phyloP scores from a whole-genome alignment of 2,113 vertebrate genomes.

The Rissa tridactyla region DNA sequence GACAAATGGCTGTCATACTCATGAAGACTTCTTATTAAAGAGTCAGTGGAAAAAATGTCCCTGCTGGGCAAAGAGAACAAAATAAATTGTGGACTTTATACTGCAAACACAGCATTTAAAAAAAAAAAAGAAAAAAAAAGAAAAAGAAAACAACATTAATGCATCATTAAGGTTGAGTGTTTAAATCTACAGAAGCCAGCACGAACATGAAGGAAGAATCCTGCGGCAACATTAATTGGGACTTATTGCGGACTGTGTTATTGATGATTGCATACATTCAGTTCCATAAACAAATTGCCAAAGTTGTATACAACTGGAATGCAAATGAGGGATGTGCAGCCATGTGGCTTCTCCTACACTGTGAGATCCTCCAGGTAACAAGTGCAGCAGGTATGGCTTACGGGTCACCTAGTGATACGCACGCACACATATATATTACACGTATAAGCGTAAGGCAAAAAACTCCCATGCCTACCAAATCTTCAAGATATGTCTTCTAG shows the following conservation, averaged over 20 bases:
- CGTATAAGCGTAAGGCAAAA: not conserved
- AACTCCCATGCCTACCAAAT: not conserved
- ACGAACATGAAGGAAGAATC: conserved; percentile 15
- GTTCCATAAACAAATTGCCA: not conserved
- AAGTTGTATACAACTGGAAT: not conserved
- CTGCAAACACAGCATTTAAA: not conserved
- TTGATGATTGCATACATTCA: not conserved
- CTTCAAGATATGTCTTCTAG: not conserved
- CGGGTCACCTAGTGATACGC: not conserved
- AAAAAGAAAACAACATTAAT: not conserved
- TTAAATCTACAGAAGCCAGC: conserved; percentile 26
- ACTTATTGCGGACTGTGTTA: not conserved
- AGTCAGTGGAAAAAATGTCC: conserved; percentile 8
- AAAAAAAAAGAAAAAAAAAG: not conserved
- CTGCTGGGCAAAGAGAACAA: conserved; percentile 35
- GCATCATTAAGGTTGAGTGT: conserved; percentile 3
- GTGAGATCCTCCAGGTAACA: not conserved
- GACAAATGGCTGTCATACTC: not conserved
- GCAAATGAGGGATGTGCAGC: not conserved
- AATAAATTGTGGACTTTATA: conserved; percentile 21
- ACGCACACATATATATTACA: not conserved
- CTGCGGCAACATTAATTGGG: conserved; percentile 2
- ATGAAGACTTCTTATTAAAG: conserved; percentile 28
- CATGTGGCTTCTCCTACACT: not conserved
- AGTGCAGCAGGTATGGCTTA: not conserved